These are phyloP conservation scores for Caenorhabditis inopinata DNA, from an alignment of 1,140 invertebrate genomes.

Conservation along the genomic window DNA sequence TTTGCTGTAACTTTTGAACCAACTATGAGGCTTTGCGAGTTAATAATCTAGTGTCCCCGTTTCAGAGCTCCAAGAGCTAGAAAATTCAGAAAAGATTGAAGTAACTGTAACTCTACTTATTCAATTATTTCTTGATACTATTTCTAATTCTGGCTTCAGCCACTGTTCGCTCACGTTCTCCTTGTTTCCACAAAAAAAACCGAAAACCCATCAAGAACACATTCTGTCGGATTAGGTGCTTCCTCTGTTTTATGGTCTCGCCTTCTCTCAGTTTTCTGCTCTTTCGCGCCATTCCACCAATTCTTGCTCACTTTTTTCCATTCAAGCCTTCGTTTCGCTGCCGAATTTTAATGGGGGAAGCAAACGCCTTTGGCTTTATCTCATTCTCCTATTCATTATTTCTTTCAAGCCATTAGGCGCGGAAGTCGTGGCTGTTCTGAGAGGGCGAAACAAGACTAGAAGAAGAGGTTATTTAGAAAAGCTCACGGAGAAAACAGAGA, in stretches of 20 bases:
- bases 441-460: constrained; percentile 1
- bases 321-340: constrained; percentile 6
- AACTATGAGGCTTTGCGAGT: too few relatives aligned
- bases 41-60: too few relatives aligned
- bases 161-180: neutral
- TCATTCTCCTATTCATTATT: neutral
- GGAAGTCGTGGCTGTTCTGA: constrained; percentile 9
- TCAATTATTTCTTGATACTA: neutral
- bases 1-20: too few relatives aligned
- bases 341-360: constrained; percentile 27
- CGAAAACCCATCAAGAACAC: constrained; percentile 25
- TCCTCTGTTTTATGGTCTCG: too few relatives aligned
- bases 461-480: constrained; percentile 32
- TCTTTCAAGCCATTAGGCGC: neutral
- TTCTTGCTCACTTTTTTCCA: constrained; percentile 15
- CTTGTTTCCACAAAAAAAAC: neutral
- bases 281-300: neutral
- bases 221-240: constrained; percentile 24
- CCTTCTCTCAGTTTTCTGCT: too few relatives aligned
- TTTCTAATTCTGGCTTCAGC: neutral
- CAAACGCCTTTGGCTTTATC: constrained; percentile 9
- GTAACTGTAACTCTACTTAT: neutral
- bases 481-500: neutral
- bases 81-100: too few relatives aligned
- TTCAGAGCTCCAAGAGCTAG: too few relatives aligned